Base-by-base conservation (phyloP, 2,797 vertebrate species). In the Lacerta bilineata region DNA sequence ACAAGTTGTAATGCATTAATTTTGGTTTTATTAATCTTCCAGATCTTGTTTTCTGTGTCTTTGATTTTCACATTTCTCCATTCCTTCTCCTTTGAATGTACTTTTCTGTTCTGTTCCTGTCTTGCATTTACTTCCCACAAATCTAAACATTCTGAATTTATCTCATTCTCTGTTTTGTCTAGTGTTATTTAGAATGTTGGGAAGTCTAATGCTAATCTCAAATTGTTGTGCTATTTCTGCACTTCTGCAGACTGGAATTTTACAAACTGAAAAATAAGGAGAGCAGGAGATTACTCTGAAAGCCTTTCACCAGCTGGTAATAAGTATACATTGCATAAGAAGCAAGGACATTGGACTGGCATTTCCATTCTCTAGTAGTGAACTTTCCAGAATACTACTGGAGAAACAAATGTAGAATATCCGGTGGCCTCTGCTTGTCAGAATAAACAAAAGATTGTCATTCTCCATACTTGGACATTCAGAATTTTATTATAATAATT, bases 301-400 rank as follows among this genome's bases (percentile, higher is more conserved):
- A 90, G n/a, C 27, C 59, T 84, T 87, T 84, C 41, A 50, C 84
- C 33, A 83, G 59, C 69, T 81, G 59, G 36, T 39, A 76, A 81
- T 76, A 89, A 74, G 15, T 74, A 20, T 80, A 41, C 36, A 10
- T 61, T 80, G 50, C 27, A 41, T 87, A 74, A 87, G 36, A 41
- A 72, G 46, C 36, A 59, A 84, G 36, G n/a, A 11, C 23, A 80
- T 43, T 80, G 39, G 27, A 36, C 23, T 85, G n/a, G 11, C 25
- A 29, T 50, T 80, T 85, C 9, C 78, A 80, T 50, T 83, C 17
- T 64, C 46, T 66, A 75, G 23, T 17, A 64, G 36, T 75, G 59
- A 76, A 36, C 71, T 39, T 85, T 39, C 27, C 41, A 50, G 41
- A 85, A 89, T 80, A 20, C n/a, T 43, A 78, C 6, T 29, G 80